phyloP scores from a whole-genome alignment of 2,797 vertebrate species.

The Manis pentadactyla region DNA sequence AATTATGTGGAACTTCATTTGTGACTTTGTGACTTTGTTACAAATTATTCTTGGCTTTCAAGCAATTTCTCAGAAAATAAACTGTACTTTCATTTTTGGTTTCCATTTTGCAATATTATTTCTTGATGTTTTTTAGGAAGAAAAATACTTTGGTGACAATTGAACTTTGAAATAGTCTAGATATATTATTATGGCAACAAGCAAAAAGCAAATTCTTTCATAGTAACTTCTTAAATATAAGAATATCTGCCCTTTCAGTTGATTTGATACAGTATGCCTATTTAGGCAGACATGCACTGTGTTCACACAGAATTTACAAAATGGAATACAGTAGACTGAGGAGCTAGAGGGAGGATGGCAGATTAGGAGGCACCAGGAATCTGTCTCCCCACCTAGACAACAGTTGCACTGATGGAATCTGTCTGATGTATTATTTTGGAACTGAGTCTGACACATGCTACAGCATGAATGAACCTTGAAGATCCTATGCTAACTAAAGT shows the following conservation, averaged over 20 bases:
- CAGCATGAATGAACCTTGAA: background rate
- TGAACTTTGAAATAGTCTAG: slow-evolving; percentile 38
- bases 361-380: background rate
- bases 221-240: slow-evolving; percentile 9
- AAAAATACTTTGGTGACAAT: slow-evolving; percentile 21
- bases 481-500: background rate
- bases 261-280: background rate
- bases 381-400: background rate
- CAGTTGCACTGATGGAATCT: background rate
- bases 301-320: background rate
- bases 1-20: slow-evolving; percentile 35
- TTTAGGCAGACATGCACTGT: background rate
- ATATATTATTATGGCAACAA: slow-evolving; percentile 8
- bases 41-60: slow-evolving; percentile 46
- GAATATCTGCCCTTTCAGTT: background rate
- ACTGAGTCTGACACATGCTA: background rate
- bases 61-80: slow-evolving; percentile 44
- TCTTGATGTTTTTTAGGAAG: slow-evolving; percentile 56
- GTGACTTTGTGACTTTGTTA: slow-evolving; percentile 57
- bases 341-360: background rate
- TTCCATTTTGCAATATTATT: slow-evolving; percentile 24
- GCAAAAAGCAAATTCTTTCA: background rate
- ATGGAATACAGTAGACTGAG: too few species aligned
- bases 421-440: background rate
- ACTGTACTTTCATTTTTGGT: background rate